Evolutionary conservation across 2,888 invertebrate species (phyloP), one percentile per base, ranked within the genome.

Genomic region (Sturmia bella): DNA sequence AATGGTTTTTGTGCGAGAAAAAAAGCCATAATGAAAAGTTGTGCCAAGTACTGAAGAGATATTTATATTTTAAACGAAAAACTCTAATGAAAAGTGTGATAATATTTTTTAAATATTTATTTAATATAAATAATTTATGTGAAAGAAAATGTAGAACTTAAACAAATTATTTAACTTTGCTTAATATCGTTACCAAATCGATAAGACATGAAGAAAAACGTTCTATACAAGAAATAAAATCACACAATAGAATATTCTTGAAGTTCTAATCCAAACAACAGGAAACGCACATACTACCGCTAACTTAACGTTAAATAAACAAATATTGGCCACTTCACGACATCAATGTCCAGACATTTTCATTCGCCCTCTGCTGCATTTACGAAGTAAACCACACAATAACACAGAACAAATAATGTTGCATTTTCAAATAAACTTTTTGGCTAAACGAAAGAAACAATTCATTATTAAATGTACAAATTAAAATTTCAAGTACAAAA

Each of bases 31-130:
- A 69, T 75, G 73, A 87, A 88, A 88, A 89, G 89, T 88, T 89
- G 91, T 91, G 91, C 91, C 90, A 91, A 91, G 91, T 90, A 90
- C 90, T 89, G 89, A 90, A 87, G 11, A 57, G 32, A 12, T 48
- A 37, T 17, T 64, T 63, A 27, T 32, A 32, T 32, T 32, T 32
- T 9, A 32, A 32, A 32, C 5, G 1, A 32, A 63, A 56, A 74
- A 64, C 64, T 45, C 52, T 64, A 70, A 12, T 27, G 48, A 72
- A 89, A 89, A 88, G 90, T 91, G 91, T 91, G 90, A 89, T 91
- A 89, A 89, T 87, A 87, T 89, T 86, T 87, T 87, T 88, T 87
- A 87, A 88, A 87, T 85, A 86, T 85, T 85, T 83, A 86, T 85
- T 85, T 64, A 54, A 84, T 80, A 83, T 73, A 84, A 85, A 86